Conservation (phyloP, 2,113 vertebrate species). For the Anolis sagrei region DNA sequence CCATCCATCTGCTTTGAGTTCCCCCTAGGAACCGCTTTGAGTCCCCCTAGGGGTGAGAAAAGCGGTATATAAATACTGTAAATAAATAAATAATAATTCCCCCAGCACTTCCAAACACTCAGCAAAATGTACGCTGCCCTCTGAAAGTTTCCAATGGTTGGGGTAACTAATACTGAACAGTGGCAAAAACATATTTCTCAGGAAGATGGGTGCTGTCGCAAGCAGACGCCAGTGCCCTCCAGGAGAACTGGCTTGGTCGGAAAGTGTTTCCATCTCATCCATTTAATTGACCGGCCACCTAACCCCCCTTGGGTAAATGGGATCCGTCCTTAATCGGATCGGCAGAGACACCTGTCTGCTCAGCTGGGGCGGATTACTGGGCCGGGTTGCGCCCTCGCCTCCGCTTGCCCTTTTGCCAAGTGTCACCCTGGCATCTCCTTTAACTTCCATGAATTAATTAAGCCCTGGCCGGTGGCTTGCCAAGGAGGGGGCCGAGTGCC, state of each 20-base stretch:
- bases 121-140: too few relatives aligned
- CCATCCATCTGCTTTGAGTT: too few relatives aligned
- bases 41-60: too few relatives aligned
- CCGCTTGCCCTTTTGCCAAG: background rate
- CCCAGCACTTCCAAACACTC: too few relatives aligned
- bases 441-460: conserved; percentile 10
- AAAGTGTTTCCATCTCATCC: background rate
- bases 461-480: background rate
- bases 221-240: background rate
- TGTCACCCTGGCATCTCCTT: background rate
- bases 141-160: too few relatives aligned
- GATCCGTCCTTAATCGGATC: conserved; percentile 22
- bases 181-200: too few relatives aligned
- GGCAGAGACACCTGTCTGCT: conserved; percentile 6
- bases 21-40: too few relatives aligned
- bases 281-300: conserved; percentile 16
- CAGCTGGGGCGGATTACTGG: conserved; percentile 3
- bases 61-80: too few relatives aligned
- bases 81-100: too few relatives aligned
- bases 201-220: too few relatives aligned
- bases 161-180: too few relatives aligned
- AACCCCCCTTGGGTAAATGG: background rate
- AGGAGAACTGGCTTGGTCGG: background rate
- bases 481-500: background rate
- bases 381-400: background rate